A percentile compares a stretch with the other conserved stretches of the same genome.
These are phyloP conservation scores for Andrena haemorrhoa DNA, from an alignment of 2,888 invertebrate species.

Conservation along the genomic window DNA sequence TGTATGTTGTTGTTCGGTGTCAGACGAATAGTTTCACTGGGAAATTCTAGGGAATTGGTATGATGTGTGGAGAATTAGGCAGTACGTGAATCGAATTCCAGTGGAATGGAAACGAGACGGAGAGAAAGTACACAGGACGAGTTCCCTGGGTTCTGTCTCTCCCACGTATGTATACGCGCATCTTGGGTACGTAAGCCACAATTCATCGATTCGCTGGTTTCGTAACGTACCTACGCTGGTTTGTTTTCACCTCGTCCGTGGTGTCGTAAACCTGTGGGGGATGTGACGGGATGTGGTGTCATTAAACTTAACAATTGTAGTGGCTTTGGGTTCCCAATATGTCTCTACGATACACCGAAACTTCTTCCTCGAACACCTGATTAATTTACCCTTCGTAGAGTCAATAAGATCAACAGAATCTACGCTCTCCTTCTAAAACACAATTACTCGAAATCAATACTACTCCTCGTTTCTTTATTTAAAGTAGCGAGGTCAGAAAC, in stretches of 20 bases:
- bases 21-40: constrained; percentile 4
- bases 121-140: constrained; percentile 73
- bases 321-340: constrained; percentile 1
- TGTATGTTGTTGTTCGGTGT: not conserved
- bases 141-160: constrained; percentile 63
- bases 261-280: not conserved
- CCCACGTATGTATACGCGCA: constrained; percentile 63
- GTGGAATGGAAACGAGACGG: constrained; percentile 54
- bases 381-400: too few relatives aligned
- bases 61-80: constrained; percentile 15
- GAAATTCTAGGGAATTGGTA: not conserved
- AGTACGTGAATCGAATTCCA: constrained; percentile 58
- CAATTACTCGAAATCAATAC: too few relatives aligned
- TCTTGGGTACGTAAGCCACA: constrained; percentile 55
- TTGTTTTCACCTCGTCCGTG: constrained; percentile 54
- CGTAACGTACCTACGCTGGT: constrained; percentile 51
- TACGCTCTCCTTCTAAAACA: too few relatives aligned
- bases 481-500: too few relatives aligned
- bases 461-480: too few relatives aligned
- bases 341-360: not conserved
- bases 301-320: constrained; percentile 14
- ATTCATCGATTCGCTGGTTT: constrained; percentile 68
- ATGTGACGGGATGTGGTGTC: constrained; percentile 12
- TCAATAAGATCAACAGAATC: too few relatives aligned
- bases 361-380: too few relatives aligned